phyloP scores from a whole-genome alignment of 2,113 vertebrate genomes.

The Paradoxurus hermaphroditus region DNA sequence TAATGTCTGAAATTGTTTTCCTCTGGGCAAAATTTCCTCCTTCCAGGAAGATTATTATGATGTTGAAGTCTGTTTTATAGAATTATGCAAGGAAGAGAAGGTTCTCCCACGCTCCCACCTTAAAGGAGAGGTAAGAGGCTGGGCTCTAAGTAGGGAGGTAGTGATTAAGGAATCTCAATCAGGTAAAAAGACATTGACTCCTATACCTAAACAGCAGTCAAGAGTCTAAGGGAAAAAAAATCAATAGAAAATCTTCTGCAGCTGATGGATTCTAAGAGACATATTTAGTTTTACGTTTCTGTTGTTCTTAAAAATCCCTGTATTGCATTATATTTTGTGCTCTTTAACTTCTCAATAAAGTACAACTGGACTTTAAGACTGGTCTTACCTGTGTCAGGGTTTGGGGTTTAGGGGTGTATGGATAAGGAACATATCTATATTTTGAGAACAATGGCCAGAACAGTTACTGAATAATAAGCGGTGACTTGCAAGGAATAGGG shows the following conservation, averaged over 20 bases:
- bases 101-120: background rate
- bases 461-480: background rate
- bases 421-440: background rate
- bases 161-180: background rate
- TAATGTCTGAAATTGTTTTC: conserved; percentile 23
- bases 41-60: background rate
- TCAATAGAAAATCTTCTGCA: background rate
- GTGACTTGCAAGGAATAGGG: background rate
- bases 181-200: background rate
- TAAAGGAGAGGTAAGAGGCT: background rate
- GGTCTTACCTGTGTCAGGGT: background rate
- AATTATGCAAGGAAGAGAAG: background rate
- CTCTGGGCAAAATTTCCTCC: background rate
- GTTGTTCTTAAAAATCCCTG: background rate
- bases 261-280: background rate
- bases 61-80: background rate
- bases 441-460: background rate
- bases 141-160: background rate
- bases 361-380: background rate
- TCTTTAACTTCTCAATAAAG: background rate
- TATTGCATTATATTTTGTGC: background rate
- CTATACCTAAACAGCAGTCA: background rate
- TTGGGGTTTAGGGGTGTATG: background rate
- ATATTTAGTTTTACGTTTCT: background rate
- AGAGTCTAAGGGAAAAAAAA: background rate